Conservation (phyloP, 2,888 invertebrate species). For the Heliconius sara region DNA sequence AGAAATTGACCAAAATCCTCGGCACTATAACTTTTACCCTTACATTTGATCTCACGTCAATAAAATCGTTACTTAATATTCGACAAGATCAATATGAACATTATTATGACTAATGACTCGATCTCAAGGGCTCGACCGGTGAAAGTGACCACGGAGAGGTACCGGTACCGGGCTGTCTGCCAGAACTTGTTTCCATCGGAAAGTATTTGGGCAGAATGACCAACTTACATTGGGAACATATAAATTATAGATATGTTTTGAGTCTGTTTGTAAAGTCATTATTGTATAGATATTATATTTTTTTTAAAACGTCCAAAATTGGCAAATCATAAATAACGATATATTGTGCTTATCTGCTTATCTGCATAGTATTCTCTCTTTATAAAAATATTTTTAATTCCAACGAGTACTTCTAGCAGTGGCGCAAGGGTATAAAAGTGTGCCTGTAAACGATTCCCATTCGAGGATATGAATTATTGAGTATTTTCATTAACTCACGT, state of each 20-base stretch:
- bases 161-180: slow-evolving; percentile 24
- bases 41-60: background rate
- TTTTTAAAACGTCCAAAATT: too few species aligned
- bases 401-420: too few species aligned
- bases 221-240: slow-evolving; percentile 7
- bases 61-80: slow-evolving; percentile 17
- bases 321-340: too few species aligned
- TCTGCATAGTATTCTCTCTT: too few species aligned
- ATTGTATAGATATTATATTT: too few species aligned
- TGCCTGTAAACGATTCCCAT: too few species aligned
- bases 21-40: background rate
- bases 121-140: slow-evolving; percentile 36
- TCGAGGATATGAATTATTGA: too few species aligned
- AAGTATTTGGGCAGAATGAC: slow-evolving; percentile 26
- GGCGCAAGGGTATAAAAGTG: background rate
- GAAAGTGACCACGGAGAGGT: slow-evolving; percentile 28
- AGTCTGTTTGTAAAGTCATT: too few species aligned
- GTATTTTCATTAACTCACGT: too few species aligned
- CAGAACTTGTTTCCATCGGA: slow-evolving; percentile 30
- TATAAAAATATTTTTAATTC: too few species aligned
- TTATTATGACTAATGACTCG: slow-evolving; percentile 24
- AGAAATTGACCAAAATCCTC: background rate
- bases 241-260: background rate
- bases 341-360: too few species aligned
- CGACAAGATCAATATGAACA: slow-evolving; percentile 1